Percentiles rank a stretch among this genome's conserved stretches.
phyloP scores from a whole-genome alignment of 2,888 invertebrate species.

The Hylaea fasciaria region DNA sequence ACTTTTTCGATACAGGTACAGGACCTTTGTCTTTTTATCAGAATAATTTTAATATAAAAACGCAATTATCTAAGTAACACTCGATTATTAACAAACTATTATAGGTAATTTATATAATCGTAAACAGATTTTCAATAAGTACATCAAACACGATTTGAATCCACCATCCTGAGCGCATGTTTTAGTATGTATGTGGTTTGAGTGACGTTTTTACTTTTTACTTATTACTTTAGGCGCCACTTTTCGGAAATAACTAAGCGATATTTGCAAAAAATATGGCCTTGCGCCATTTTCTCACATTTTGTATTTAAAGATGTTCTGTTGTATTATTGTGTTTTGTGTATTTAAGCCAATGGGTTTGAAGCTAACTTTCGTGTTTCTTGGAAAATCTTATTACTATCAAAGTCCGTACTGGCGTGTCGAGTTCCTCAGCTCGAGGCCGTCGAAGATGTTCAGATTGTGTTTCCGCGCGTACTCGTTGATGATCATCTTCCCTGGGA shows the following conservation, averaged over 20 bases:
- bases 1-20: no score
- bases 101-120: no score
- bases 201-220: neutral
- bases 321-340: neutral
- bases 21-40: no score
- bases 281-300: no score
- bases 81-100: no score
- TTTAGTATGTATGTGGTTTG: neutral
- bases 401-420: slow-evolving; percentile 93
- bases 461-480: slow-evolving; percentile 90
- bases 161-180: neutral
- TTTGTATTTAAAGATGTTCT: no score
- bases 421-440: slow-evolving; percentile 89
- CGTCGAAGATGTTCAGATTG: slow-evolving; percentile 91
- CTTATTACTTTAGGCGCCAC: no score
- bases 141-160: slow-evolving; percentile 1
- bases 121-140: neutral
- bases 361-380: slow-evolving; percentile 23
- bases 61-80: no score
- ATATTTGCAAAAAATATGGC: no score
- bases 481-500: slow-evolving; percentile 88
- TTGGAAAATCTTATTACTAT: slow-evolving; percentile 84
- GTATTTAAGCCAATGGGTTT: neutral
- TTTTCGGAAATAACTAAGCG: no score
- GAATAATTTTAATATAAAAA: no score